phyloP scores from a whole-genome alignment of 92 coral and sea anemone genomes.

The Zoanthus sansibaricus region DNA sequence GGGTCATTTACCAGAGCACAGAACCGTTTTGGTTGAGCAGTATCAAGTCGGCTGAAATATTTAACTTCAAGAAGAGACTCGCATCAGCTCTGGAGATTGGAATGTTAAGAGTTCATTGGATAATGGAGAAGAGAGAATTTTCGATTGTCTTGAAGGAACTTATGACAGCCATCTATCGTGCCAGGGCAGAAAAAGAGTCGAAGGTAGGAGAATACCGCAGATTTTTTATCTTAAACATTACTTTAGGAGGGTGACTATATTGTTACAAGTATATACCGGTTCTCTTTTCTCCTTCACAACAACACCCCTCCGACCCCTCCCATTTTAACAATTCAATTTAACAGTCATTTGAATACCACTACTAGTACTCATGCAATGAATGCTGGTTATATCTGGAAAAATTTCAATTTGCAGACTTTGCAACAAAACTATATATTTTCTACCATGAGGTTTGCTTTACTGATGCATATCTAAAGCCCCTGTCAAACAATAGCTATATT shows the following conservation, averaged over 20 bases:
- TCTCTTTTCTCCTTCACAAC: too few relatives aligned
- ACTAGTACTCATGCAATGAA: too few relatives aligned
- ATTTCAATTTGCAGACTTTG: too few relatives aligned
- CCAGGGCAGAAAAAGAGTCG: constrained; percentile 76
- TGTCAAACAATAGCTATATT: too few relatives aligned
- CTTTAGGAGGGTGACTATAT: neutral
- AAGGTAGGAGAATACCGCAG: neutral
- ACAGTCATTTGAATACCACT: too few relatives aligned
- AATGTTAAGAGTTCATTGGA: constrained; percentile 65
- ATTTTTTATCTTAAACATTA: neutral
- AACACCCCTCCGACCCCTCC: too few relatives aligned
- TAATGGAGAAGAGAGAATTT: constrained; percentile 50
- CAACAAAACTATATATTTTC: too few relatives aligned
- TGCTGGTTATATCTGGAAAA: too few relatives aligned
- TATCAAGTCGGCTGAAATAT: constrained; percentile 79
- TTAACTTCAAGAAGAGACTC: constrained; percentile 81
- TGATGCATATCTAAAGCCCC: too few relatives aligned
- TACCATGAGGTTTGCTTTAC: too few relatives aligned
- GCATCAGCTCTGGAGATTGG: constrained; percentile 67
- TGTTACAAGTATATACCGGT: too few relatives aligned
- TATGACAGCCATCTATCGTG: constrained; percentile 71
- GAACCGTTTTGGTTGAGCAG: constrained; percentile 82
- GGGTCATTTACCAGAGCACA: constrained; percentile 71
- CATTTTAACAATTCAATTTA: too few relatives aligned
- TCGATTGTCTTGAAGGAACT: constrained; percentile 52